Conservation (phyloP, 2,888 invertebrate species). For the Acanthosepion lycidas region DNA sequence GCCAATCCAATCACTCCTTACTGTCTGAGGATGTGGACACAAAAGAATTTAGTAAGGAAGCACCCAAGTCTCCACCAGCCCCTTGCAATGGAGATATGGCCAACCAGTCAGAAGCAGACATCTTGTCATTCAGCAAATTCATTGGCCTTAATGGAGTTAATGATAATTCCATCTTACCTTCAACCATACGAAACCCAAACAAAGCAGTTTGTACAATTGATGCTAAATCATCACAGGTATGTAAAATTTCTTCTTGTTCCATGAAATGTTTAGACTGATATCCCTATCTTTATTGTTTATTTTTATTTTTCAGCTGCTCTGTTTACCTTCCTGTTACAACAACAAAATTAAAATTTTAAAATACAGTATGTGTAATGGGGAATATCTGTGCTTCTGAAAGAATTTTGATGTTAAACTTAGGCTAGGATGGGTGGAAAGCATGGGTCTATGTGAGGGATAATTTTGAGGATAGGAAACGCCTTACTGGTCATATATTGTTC, state of each 20-base stretch:
- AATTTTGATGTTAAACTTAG: too few relatives aligned
- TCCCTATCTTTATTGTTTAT: too few relatives aligned
- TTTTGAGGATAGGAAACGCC: too few relatives aligned
- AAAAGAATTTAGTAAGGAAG: neutral
- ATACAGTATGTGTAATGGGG: too few relatives aligned
- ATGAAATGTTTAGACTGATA: neutral
- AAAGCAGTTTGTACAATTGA: constrained; percentile 83
- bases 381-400: too few relatives aligned
- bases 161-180: constrained; percentile 58
- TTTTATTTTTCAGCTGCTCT: too few relatives aligned
- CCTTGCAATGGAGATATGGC: neutral
- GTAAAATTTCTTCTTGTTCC: constrained; percentile 42
- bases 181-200: constrained; percentile 78
- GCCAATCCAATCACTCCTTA: neutral
- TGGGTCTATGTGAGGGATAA: too few relatives aligned
- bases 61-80: neutral
- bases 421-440: too few relatives aligned
- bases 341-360: too few relatives aligned
- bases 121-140: constrained; percentile 77
- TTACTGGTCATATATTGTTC: too few relatives aligned
- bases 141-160: constrained; percentile 64
- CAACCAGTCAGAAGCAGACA: neutral
- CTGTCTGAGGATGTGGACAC: neutral
- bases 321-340: too few relatives aligned
- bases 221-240: constrained; percentile 80